Evolutionary conservation across 1,140 invertebrate genomes (phyloP).

Genomic region (Aleiodes sp.): DNA sequence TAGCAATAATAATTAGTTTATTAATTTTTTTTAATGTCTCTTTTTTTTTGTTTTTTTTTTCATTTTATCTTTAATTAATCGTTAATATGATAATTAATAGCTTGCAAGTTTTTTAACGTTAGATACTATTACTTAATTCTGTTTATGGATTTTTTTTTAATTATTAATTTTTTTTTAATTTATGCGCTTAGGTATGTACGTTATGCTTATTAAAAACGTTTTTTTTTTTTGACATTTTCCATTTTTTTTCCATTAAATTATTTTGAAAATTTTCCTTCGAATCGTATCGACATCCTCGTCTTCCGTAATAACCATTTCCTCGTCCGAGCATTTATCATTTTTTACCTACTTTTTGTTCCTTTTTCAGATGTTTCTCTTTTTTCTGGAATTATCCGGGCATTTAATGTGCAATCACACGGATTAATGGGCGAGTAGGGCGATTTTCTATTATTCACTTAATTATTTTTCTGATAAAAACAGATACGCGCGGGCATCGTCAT

Average conservation of each 20-base stretch:
- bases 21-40: conserved; percentile 49
- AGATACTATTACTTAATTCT: conserved; percentile 66
- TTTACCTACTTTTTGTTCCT: neutral
- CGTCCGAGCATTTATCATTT: conserved; percentile 27
- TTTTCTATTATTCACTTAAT: neutral
- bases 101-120: conserved; percentile 65
- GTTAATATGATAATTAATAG: conserved; percentile 66
- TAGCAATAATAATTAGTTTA: conserved; percentile 65
- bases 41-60: conserved; percentile 40
- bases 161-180: conserved; percentile 59
- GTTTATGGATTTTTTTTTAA: conserved; percentile 59
- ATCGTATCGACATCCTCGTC: conserved; percentile 32
- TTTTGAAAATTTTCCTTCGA: neutral
- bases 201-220: conserved; percentile 53
- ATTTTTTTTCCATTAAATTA: neutral
- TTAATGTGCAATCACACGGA: neutral
- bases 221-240: conserved; percentile 36
- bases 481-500: conserved; percentile 18
- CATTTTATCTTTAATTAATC: conserved; percentile 58
- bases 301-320: conserved; percentile 36
- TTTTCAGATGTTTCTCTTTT: neutral
- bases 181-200: conserved; percentile 64
- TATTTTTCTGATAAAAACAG: conserved; percentile 20
- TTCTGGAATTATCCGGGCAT: neutral
- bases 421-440: neutral